Percentiles rank a stretch among this genome's conserved stretches.
Evolutionary conservation across 2,113 vertebrate species (phyloP).

Genomic region (Motacilla alba): DNA sequence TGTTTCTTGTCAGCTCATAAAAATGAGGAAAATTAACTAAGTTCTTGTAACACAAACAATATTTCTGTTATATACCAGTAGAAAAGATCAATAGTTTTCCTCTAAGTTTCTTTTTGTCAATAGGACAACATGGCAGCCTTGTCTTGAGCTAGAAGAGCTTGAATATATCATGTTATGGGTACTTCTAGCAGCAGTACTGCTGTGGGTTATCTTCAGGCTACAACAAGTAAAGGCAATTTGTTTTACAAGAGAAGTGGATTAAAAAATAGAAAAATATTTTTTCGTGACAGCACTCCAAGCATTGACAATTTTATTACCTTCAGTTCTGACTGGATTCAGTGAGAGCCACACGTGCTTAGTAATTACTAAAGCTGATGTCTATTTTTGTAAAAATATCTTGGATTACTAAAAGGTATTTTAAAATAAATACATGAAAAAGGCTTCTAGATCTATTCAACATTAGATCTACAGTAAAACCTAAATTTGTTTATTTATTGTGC

Average conservation of each 20-base stretch:
- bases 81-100: slow-evolving; percentile 13
- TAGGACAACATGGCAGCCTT: neutral
- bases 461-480: neutral
- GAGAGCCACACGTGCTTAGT: neutral
- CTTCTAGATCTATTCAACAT: neutral
- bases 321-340: neutral
- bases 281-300: neutral
- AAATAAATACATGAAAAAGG: neutral
- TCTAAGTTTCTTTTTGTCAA: neutral
- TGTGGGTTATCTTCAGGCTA: neutral
- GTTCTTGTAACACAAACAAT: neutral
- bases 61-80: neutral
- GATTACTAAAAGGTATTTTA: neutral
- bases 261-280: neutral
- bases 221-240: neutral
- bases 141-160: neutral
- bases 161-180: neutral
- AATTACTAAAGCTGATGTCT: neutral
- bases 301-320: neutral
- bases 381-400: neutral
- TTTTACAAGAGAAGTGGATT: neutral
- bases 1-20: neutral
- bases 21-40: neutral
- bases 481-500: neutral
- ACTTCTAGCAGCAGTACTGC: neutral